Evolutionary conservation across 2,113 vertebrate genomes (phyloP).

Genomic region (Penelope pileata): DNA sequence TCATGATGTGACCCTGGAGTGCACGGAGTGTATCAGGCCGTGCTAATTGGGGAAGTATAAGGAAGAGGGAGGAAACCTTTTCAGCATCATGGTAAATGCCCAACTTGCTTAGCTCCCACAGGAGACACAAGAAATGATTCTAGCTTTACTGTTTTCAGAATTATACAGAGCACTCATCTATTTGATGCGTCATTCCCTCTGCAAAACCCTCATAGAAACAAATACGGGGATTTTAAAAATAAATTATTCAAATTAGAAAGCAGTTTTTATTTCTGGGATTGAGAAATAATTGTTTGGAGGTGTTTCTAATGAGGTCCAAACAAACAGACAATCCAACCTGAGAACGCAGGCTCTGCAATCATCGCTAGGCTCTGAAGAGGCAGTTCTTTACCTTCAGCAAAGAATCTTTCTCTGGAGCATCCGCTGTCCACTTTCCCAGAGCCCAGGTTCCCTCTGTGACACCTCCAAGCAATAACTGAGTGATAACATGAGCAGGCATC

Average conservation of each 20-base stretch:
- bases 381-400: not conserved
- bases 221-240: too few relatives aligned
- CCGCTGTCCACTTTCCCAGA: not conserved
- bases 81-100: slow-evolving; percentile 18
- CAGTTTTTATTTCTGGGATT: not conserved
- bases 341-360: not conserved
- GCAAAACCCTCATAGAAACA: not conserved
- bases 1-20: not conserved
- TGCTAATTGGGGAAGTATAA: not conserved
- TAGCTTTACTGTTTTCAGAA: not conserved
- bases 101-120: not conserved
- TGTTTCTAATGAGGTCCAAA: not conserved
- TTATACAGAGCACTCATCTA: not conserved
- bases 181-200: not conserved
- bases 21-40: not conserved
- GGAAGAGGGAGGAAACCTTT: slow-evolving; percentile 36
- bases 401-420: not conserved
- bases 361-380: not conserved
- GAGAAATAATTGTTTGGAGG: not conserved
- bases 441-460: not conserved
- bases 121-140: not conserved
- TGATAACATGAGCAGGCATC: not conserved
- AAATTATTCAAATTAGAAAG: not conserved
- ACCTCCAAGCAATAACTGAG: not conserved
- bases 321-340: not conserved